Evolutionary conservation across 2,888 invertebrate genomes (phyloP).

Genomic region (Amphipoea oculea): DNA sequence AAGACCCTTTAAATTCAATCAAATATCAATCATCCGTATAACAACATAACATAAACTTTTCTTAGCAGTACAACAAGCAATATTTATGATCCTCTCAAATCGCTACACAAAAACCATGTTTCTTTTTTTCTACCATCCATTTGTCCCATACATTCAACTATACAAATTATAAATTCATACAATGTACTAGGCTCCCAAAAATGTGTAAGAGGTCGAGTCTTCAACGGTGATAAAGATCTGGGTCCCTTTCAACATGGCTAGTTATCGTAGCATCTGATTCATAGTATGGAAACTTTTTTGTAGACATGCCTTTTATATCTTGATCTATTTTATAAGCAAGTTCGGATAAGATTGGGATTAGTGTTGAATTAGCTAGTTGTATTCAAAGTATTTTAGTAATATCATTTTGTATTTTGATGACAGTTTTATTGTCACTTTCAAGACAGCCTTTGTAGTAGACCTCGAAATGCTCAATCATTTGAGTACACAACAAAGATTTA

Average conservation of each 20-base stretch:
- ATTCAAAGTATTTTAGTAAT: slow-evolving; percentile 67
- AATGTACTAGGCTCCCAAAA: slow-evolving; percentile 87
- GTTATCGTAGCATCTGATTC: slow-evolving; percentile 81
- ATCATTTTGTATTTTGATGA: slow-evolving; percentile 53
- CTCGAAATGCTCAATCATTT: slow-evolving; percentile 50
- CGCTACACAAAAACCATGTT: slow-evolving; percentile 58
- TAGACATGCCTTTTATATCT: slow-evolving; percentile 76
- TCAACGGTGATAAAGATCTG: slow-evolving; percentile 77
- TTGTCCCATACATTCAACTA: slow-evolving; percentile 58
- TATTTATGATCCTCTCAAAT: slow-evolving; percentile 66
- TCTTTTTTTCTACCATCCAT: slow-evolving; percentile 58
- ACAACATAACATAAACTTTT: slow-evolving; percentile 40
- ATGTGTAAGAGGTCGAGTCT: slow-evolving; percentile 82
- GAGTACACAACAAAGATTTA: slow-evolving; percentile 56
- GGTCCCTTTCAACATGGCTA: slow-evolving; percentile 82
- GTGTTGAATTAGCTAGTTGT: slow-evolving; percentile 76
- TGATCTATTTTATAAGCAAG: slow-evolving; percentile 77
- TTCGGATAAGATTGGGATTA: slow-evolving; percentile 78
- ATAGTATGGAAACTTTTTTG: slow-evolving; percentile 78
- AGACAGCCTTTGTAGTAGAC: slow-evolving; percentile 35
- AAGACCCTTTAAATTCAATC: slow-evolving; percentile 39
- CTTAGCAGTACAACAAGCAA: slow-evolving; percentile 40
- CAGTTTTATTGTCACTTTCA: slow-evolving; percentile 51
- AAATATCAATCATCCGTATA: slow-evolving; percentile 36
- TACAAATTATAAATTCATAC: slow-evolving; percentile 84